Percentiles rank a stretch among this genome's conserved stretches.
phyloP scores from a whole-genome alignment of 2,888 invertebrate species.

The Drosophila diplacantha region DNA sequence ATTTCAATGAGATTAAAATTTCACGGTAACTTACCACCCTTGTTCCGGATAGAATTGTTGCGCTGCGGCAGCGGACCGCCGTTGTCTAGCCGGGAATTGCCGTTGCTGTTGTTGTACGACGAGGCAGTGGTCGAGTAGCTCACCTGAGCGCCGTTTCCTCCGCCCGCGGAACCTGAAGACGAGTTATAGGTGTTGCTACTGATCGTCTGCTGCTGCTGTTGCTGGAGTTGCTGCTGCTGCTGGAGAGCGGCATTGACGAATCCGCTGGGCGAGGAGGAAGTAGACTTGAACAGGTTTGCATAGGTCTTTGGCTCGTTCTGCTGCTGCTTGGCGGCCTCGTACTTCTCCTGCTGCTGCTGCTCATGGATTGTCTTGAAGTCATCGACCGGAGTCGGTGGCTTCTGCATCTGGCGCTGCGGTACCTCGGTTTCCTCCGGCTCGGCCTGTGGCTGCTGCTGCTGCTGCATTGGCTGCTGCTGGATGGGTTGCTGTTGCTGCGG shows the following conservation, averaged over 20 bases:
- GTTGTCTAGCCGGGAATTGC: slow-evolving; percentile 70
- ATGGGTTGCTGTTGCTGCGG: slow-evolving; percentile 41
- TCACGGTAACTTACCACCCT: slow-evolving; percentile 21
- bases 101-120: slow-evolving; percentile 59
- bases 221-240: slow-evolving; percentile 76
- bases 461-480: slow-evolving; percentile 43
- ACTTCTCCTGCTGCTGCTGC: slow-evolving; percentile 76
- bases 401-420: slow-evolving; percentile 57
- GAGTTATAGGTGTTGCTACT: slow-evolving; percentile 51
- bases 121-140: slow-evolving; percentile 71
- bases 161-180: slow-evolving; percentile 31
- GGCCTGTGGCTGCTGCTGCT: slow-evolving; percentile 48
- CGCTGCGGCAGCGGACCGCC: slow-evolving; percentile 75
- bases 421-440: slow-evolving; percentile 30
- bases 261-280: slow-evolving; percentile 74
- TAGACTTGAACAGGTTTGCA: slow-evolving; percentile 88
- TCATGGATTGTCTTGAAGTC: slow-evolving; percentile 74
- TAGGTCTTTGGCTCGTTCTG: slow-evolving; percentile 89
- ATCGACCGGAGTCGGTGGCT: slow-evolving; percentile 63
- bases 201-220: slow-evolving; percentile 63
- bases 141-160: slow-evolving; percentile 43
- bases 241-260: slow-evolving; percentile 76
- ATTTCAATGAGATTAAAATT: background rate
- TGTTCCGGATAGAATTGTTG: slow-evolving; percentile 73
- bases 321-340: slow-evolving; percentile 75